Evolutionary conservation across 2,888 invertebrate genomes (phyloP), one percentile per base, ranked within the genome.

Genomic region (Andrena flavipes): DNA sequence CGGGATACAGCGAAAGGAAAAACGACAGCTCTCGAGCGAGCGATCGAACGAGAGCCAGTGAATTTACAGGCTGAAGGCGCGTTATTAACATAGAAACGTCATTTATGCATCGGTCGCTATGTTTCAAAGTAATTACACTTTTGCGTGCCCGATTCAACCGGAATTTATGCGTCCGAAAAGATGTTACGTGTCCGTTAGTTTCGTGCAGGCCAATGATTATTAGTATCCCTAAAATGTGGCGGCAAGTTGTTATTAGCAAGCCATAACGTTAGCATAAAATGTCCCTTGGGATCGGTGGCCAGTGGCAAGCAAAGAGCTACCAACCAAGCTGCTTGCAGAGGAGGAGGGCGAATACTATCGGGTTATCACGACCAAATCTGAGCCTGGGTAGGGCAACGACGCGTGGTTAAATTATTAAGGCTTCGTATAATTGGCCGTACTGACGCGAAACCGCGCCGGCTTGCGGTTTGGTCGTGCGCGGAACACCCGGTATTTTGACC

Each of bases 391-490:
- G 85, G 85, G 89, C 84, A 86, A 88, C 81, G 87, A 72, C 87
- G 84, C 82, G 87, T 79, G 86, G 88, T 87, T 91, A 90, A 92
- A 92, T 92, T 92, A 92, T 92, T 90, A 87, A 90, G 89, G 90
- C 82, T 86, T 88, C 88, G 88, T 90, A 89, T 92, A 92, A 92
- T 92, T 92, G 89, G 91, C 82, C 87, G 86, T 76, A 75, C 42
- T 42, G 42, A 42, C 16, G 42, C 16, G 42, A 42, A 13, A 42
- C 42, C 42, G 86, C 88, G 88, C 90, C 89, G 89, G 90, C 88
- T 88, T 90, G 91, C 87, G 91, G 91, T 91, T 87, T 70, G 71
- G 54, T 83, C 85, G 83, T 84, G 76, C 83, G 77, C 80, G 82
- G 76, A 68, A 80, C 82, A 82, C 76, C 81, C 72, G 70, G 78